A percentile compares a stretch with the other conserved stretches of the same genome.
These are phyloP conservation scores for Mastacembelus armatus DNA, from an alignment of 2,797 vertebrate genomes.

Conservation along the genomic window DNA sequence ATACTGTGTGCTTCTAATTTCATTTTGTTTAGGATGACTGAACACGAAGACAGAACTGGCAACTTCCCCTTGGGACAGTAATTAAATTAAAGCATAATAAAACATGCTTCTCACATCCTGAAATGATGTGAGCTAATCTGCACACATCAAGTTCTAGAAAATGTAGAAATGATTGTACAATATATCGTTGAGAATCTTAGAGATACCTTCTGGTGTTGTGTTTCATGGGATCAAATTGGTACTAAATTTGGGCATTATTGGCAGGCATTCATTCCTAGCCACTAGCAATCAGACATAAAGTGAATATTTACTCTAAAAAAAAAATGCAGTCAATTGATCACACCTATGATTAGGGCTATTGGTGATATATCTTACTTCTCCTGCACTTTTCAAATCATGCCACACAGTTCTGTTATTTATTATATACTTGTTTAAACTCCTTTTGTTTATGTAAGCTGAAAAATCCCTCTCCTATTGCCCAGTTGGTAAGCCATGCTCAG, in stretches of 20 bases:
- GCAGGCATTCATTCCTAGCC: conserved; percentile 11
- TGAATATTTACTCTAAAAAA: background rate
- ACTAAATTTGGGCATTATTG: conserved; percentile 19
- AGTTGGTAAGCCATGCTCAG: background rate
- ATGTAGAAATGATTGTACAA: background rate
- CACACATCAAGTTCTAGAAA: conserved; percentile 3
- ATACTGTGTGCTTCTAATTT: conserved; percentile 66
- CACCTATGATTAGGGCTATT: background rate
- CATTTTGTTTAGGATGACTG: conserved; percentile 73
- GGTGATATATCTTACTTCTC: too few relatives aligned
- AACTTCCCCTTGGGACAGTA: conserved; percentile 57
- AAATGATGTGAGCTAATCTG: conserved; percentile 31
- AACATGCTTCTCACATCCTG: conserved; percentile 46
- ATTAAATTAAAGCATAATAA: conserved; percentile 66
- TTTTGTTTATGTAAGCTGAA: too few relatives aligned
- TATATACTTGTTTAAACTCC: too few relatives aligned
- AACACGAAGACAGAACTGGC: conserved; percentile 63
- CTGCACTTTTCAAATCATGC: too few relatives aligned
- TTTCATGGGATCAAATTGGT: conserved; percentile 6
- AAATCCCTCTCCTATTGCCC: background rate
- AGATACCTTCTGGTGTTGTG: conserved; percentile 5
- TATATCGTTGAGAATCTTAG: background rate
- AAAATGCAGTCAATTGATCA: background rate
- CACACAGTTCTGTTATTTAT: too few relatives aligned
- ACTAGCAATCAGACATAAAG: background rate